Base-by-base conservation (phyloP, 2,113 vertebrate species). In the Calidris pygmaea region DNA sequence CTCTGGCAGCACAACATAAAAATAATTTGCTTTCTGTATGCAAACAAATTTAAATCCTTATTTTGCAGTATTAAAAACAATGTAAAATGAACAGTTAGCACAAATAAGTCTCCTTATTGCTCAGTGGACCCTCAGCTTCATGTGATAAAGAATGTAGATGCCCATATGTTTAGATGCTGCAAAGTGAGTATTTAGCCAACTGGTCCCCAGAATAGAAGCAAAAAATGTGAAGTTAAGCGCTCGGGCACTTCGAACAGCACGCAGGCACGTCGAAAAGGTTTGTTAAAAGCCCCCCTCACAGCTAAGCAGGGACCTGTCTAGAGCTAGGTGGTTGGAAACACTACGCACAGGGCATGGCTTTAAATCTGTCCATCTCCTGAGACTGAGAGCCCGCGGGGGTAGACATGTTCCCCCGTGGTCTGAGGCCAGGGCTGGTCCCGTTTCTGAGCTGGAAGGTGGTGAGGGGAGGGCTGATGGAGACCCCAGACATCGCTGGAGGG, bases 21-120 rank as follows among this genome's bases (percentile, higher is more conserved):
- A 96, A 96, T 95, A 96, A 93, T 93, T 95, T 89, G 77, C 74
- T 96, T 95, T 95, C 81, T 95, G 96, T 92, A 85, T 95, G 89
- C 94, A 97, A 95, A 95, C 96, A 95, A 93, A 95, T 92, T 93
- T 81, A 88, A 96, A 91, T 96, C 55, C 60, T 66, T 76, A 91
- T 93, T 97, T 95, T 87, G 35, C 74, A 5, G 4, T 76, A 96
- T 95, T 96, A 95, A 89, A 92, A 94, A 95, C 93, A 96, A 96
- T 91, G 37, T 89, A 66, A 96, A 97, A 93, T 92, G 87, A 95
- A 94, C 95, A 96, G 91, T 89, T 97, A 95, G 62, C 60, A 93
- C 83, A 89, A 96, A 82, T 78, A 94, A 92, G 39, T 94, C 70
- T 73, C 67, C 82, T 94, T 91, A 89, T 43, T 92, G 93, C 87